These are phyloP conservation scores for Candidula unifasciata DNA, from an alignment of 2,888 invertebrate species.

Conservation along the genomic window DNA sequence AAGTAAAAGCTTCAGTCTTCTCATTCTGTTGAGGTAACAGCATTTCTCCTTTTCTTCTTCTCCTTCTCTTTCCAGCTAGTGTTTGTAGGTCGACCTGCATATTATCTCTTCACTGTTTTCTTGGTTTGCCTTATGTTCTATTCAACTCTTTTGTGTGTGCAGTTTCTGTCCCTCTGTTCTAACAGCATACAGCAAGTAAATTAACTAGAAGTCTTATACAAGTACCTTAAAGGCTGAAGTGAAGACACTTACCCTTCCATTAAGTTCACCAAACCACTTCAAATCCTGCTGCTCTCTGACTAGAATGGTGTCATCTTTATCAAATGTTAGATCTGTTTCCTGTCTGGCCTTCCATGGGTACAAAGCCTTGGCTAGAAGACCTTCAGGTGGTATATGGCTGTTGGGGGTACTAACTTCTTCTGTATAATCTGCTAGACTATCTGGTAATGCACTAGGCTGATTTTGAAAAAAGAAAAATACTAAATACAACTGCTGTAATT, in stretches of 20 bases:
- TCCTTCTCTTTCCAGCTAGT: too few species aligned
- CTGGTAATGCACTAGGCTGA: conserved; percentile 35
- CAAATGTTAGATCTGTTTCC: conserved; percentile 82
- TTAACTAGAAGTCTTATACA: too few species aligned
- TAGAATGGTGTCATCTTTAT: conserved; percentile 82
- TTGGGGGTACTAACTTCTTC: neutral
- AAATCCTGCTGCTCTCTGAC: conserved; percentile 83
- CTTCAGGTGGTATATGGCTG: conserved; percentile 75
- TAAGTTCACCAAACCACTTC: conserved; percentile 83
- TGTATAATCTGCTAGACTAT: neutral
- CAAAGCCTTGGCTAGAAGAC: conserved; percentile 80
- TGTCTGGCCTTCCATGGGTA: conserved; percentile 83
- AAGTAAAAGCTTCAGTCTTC: too few species aligned
- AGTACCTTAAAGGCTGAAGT: too few species aligned
- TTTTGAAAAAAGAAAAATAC: neutral
- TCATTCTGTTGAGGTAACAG: too few species aligned
- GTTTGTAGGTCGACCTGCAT: too few species aligned
- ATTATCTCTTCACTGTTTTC: too few species aligned
- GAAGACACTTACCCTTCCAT: conserved; percentile 75
- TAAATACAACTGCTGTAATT: neutral
- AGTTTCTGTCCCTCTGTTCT: too few species aligned
- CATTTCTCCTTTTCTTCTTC: too few species aligned
- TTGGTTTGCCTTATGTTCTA: too few species aligned
- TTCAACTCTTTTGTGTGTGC: too few species aligned
- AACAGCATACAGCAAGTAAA: neutral